Base-by-base conservation (phyloP, 2,113 vertebrate species). In the Hyaena hyaena region DNA sequence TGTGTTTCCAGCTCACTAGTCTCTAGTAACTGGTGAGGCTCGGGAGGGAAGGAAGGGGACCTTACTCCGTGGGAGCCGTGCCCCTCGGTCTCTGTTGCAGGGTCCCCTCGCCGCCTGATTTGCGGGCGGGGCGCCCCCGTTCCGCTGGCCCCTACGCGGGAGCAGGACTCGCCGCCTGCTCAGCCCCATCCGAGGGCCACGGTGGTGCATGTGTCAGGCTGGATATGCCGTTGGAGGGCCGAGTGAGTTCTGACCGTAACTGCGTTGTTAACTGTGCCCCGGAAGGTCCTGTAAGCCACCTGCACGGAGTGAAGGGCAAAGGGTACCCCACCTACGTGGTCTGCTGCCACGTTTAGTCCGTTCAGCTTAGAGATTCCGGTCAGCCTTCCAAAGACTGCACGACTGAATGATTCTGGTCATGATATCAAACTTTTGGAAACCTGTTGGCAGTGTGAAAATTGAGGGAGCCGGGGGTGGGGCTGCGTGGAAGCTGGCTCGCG, bases 1-100 rank as follows among this genome's bases (percentile, higher is more conserved):
- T 31, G 87, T 94, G 96, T 98, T 95, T 96, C 96, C 98, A 98
- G 98, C 98, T 99, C 99, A 96, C 98, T 96, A 97, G 98, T 98
- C 98, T 98, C 96, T 79, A 85, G 98, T 98, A 98, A 98, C 98
- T 95, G 98, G 90, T 98, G 98, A 98, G 98, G 98, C 98, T 89
- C 95, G 86, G 98, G 97, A 95, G 86, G 98, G 97, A 95, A 98
- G 97, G 97, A 96, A 86, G n/a, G 96, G 97, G 93, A 96, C 97
- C 84, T 94, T 90, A 85, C 35, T 91, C 55, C 39, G 74, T 55
- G 7, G 55, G 81, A 87, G 61, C 94, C 68, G 4, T 71, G 77
- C 76, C 85, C 14, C 7, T 33, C 28, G 74, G 73, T 74, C 81
- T 86, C 58, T 14, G 80, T 3, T 10, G 1, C 9, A 9, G 66